Evolutionary conservation across 2,797 vertebrate genomes (phyloP), one percentile per base, ranked within the genome.

Genomic region (Syngnathus acus): DNA sequence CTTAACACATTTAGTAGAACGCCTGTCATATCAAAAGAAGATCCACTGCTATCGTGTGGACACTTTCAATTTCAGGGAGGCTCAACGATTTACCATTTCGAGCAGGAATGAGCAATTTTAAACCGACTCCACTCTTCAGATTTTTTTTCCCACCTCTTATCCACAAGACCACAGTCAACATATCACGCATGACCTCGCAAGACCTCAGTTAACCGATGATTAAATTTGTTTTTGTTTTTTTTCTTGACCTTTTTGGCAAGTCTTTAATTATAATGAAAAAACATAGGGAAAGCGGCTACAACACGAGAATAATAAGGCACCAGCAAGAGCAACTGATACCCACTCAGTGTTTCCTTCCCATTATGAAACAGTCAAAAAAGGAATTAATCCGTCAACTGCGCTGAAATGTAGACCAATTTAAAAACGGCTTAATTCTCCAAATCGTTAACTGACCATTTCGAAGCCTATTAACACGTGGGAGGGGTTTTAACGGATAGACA

Each of bases 231-330:
- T 32, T 37, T 37, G 6, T 57, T 16, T 37, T 54, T 23, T 37
- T 57, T 57, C 32, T 57, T 37, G 55, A 57, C 6, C 55, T 37
- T 17, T 55, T 55, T 1, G 23, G 21, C 4, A 6, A 37, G 13
- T 55, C n/a, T 51, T 51, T n/a, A 7, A 2, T 3, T 2, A 47
- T 47, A 16, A 5, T 47, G 16, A 14, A 19, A 47, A 47, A 17
- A 47, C 45, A 47, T 14, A 84, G 17, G 76, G 65, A 62, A 64
- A 55, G 55, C 73, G 62, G 75, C 72, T 75, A 73, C 75, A 70
- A 77, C 74, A 64, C 65, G 68, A 84, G 69, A 83, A 83, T 82
- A 84, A 84, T 86, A 83, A 86, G 74, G 72, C 65, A 79, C 68
- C 73, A 78, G 79, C 80, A 16, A 47, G 16, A 47, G 17, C 45